Conservation (phyloP, 2,888 invertebrate genomes). For the Nemapogon koenigi region DNA sequence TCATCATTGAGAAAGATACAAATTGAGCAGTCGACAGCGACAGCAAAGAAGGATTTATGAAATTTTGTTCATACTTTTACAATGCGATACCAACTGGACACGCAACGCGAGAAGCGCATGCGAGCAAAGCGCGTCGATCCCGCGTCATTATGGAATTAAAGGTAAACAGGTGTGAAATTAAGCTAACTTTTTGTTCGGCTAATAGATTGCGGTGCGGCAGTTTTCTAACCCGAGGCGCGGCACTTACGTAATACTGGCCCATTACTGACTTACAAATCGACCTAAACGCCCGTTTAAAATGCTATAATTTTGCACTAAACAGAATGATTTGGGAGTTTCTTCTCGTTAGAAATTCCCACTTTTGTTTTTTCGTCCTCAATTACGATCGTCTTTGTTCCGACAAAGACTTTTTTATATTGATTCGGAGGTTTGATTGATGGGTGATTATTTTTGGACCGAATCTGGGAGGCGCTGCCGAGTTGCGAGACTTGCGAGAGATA, state of each 20-base stretch:
- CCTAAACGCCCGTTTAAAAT: conserved; percentile 54
- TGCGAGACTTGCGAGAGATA: conserved; percentile 37
- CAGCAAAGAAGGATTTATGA: no score
- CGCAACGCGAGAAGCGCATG: conserved; percentile 28
- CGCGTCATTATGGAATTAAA: conserved; percentile 53
- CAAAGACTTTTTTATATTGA: conserved; percentile 44
- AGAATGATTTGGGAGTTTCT: conserved; percentile 53
- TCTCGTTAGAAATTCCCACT: conserved; percentile 59
- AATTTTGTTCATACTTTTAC: no score
- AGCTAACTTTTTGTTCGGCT: conserved; percentile 49
- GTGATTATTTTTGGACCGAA: conserved; percentile 52
- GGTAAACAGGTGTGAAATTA: conserved; percentile 63
- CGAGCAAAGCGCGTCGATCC: conserved; percentile 43
- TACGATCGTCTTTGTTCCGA: conserved; percentile 39
- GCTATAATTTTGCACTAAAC: conserved; percentile 62
- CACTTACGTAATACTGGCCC: conserved; percentile 45
- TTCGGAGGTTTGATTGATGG: conserved; percentile 50
- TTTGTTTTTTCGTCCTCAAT: conserved; percentile 57
- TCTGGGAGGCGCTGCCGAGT: conserved; percentile 49
- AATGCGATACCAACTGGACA: not conserved
- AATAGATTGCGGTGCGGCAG: conserved; percentile 47
- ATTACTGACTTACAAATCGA: conserved; percentile 48
- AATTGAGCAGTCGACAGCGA: not conserved
- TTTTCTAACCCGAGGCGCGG: conserved; percentile 38
- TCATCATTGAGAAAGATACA: not conserved